These are phyloP conservation scores for Eulemur mongoz DNA, from an alignment of 2,797 vertebrate species.

Conservation along the genomic window DNA sequence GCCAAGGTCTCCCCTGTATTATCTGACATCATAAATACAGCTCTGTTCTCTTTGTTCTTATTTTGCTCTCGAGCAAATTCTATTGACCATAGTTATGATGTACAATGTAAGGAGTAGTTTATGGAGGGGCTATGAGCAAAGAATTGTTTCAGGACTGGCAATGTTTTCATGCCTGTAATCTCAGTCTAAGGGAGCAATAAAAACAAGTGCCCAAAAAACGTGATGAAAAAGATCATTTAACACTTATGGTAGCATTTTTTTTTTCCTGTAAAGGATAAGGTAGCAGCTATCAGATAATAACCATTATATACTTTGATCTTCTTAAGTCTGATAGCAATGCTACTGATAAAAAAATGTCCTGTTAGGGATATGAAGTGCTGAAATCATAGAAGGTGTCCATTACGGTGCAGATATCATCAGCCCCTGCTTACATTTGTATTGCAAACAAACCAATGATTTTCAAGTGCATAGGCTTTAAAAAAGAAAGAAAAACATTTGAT, in stretches of 20 bases:
- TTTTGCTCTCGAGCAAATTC: not conserved
- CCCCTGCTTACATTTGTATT: not conserved
- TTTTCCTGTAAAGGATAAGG: not conserved
- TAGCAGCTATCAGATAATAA: constrained; percentile 37
- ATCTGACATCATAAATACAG: not conserved
- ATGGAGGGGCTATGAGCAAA: not conserved
- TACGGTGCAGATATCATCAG: not conserved
- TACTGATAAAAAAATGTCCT: constrained; percentile 32
- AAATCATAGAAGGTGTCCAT: not conserved
- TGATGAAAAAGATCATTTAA: not conserved
- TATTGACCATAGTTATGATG: not conserved
- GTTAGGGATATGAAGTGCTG: not conserved
- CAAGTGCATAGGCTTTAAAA: not conserved
- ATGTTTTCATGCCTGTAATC: not conserved
- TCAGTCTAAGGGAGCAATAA: not conserved
- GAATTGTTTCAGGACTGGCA: not conserved
- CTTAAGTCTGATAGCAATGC: constrained; percentile 6
- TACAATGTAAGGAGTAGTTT: not conserved
- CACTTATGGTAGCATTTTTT: not conserved
- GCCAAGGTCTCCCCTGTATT: not conserved
- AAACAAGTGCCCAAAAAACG: not conserved
- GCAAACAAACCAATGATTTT: not conserved
- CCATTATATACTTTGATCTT: not conserved
- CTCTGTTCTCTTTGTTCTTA: not conserved
- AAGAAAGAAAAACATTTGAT: constrained; percentile 33